Evolutionary conservation across 2,888 invertebrate species (phyloP).

Genomic region (Drosophila greeni): DNA sequence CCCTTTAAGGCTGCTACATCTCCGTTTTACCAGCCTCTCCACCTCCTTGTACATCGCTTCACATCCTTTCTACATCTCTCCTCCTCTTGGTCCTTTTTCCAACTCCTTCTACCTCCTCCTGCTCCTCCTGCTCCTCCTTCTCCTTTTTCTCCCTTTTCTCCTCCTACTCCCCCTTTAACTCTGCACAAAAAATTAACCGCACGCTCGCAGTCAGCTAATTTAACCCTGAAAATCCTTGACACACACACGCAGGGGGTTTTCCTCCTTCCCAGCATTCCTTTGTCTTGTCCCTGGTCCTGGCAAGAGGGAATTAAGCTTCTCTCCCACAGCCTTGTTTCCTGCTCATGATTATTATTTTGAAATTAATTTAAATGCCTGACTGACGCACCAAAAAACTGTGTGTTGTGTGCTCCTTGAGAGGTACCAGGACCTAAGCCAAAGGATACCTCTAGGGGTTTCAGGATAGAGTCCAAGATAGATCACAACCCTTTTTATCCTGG

Average conservation of each 20-base stretch:
- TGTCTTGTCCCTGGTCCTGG: slow-evolving; percentile 37
- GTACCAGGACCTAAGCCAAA: not conserved
- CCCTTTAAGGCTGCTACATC: no score
- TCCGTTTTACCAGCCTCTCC: no score
- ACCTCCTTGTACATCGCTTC: no score
- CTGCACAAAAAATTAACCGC: slow-evolving; percentile 67
- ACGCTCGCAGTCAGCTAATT: slow-evolving; percentile 63
- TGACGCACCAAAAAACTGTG: slow-evolving; percentile 2
- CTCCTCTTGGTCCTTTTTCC: no score
- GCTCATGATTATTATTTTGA: slow-evolving; percentile 70
- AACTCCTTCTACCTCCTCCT: no score
- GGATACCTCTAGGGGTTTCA: not conserved
- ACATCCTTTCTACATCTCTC: no score
- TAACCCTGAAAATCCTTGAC: slow-evolving; percentile 60
- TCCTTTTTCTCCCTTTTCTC: not conserved
- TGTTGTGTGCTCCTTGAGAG: slow-evolving; percentile 1
- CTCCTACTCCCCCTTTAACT: no score
- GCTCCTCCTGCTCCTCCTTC: no score
- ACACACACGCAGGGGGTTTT: not conserved
- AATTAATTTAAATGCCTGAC: slow-evolving; percentile 68
- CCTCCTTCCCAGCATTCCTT: slow-evolving; percentile 25
- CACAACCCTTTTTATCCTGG: no score
- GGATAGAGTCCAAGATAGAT: not conserved
- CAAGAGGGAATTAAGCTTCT: slow-evolving; percentile 45
- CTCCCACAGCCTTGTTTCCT: slow-evolving; percentile 34